Evolutionary conservation across 2,797 vertebrate genomes (phyloP).

Genomic region (Halcyon chelicuti): DNA sequence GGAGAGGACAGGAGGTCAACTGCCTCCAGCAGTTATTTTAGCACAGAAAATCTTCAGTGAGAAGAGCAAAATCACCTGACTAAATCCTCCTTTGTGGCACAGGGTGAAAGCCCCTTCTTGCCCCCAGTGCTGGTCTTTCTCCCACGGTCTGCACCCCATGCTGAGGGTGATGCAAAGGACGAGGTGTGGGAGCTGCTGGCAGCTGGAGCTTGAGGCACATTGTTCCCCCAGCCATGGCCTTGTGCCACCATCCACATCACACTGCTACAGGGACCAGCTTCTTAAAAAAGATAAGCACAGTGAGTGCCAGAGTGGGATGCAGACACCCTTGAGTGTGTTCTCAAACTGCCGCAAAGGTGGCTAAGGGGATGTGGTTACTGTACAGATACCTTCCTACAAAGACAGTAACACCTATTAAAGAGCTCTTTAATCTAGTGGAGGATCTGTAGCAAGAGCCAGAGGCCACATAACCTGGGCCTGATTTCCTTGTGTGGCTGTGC

Average conservation of each 20-base stretch:
- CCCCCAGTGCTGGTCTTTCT: fast-evolving
- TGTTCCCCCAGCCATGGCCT: not conserved
- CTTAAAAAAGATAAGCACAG: not conserved
- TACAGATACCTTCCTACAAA: not conserved
- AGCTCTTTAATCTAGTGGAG: not conserved
- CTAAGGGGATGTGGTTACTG: not conserved
- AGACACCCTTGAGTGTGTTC: not conserved
- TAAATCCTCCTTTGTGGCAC: not conserved
- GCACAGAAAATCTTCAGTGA: not conserved
- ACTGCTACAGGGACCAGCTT: not conserved
- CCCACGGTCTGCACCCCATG: fast-evolving
- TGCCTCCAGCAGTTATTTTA: not conserved
- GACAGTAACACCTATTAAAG: not conserved
- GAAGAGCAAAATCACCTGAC: not conserved
- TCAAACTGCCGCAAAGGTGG: not conserved
- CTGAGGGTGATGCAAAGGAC: fast-evolving
- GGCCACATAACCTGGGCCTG: not conserved
- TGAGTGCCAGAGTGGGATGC: not conserved
- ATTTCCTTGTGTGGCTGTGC: not conserved
- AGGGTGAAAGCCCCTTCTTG: not conserved
- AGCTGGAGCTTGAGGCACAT: not conserved
- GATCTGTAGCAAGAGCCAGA: not conserved
- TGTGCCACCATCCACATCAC: not conserved
- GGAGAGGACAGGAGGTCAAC: not conserved
- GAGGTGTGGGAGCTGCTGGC: not conserved